Evolutionary conservation across 2,797 vertebrate species (phyloP).

Genomic region (Catamblyrhynchus diadema): DNA sequence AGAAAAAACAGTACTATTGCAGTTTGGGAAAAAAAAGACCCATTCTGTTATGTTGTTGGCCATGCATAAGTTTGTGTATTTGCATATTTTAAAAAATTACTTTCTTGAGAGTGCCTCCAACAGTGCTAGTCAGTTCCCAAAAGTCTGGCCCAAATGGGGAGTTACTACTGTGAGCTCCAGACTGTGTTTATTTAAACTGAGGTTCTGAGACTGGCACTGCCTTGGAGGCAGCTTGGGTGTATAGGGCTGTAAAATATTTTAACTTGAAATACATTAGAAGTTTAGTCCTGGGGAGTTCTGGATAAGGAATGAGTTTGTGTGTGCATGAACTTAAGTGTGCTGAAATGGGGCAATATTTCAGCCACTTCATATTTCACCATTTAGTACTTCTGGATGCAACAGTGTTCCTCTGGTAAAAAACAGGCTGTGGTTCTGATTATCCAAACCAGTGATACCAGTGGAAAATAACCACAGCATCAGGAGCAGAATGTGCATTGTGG

Average conservation of each 20-base stretch:
- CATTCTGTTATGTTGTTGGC: background rate
- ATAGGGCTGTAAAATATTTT: background rate
- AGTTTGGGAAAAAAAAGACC: background rate
- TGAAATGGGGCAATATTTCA: background rate
- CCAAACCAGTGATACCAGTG: background rate
- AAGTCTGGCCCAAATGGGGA: background rate
- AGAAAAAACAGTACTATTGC: background rate
- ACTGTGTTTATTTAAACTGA: background rate
- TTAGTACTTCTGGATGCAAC: background rate
- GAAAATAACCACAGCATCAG: background rate
- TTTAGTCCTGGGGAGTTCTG: background rate
- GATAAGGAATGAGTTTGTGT: background rate
- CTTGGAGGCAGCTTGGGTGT: background rate
- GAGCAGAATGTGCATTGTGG: background rate
- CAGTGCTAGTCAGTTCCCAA: background rate
- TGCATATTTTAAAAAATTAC: background rate
- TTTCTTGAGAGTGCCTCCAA: background rate
- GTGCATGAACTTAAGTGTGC: background rate
- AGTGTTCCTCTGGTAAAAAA: background rate
- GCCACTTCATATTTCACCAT: background rate
- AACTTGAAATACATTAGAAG: background rate
- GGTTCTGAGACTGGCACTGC: background rate
- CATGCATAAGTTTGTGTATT: background rate
- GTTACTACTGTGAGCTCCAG: background rate
- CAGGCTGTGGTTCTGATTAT: background rate